Evolutionary conservation across 2,797 vertebrate genomes (phyloP), one percentile per base, ranked within the genome.

Genomic region (Takifugu rubripes): DNA sequence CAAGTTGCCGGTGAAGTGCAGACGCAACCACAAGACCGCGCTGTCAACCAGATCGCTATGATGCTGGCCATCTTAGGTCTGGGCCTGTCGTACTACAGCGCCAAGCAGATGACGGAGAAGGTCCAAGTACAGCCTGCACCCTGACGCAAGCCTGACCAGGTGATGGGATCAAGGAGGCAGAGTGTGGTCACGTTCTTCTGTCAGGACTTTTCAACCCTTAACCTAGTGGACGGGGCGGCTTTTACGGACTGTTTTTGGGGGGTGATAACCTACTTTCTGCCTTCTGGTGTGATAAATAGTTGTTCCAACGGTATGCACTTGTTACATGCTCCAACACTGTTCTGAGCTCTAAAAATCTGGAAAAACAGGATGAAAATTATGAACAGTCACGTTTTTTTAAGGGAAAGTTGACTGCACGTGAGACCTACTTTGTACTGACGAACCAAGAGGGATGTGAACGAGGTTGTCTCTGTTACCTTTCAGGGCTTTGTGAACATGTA

Each of bases 51-150:
- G 73, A 83, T 94, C 14, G 96, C 96, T 65, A 84, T 96, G 81
- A 83, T 96, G 89, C 87, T 98, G 87, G 96, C 96, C 42, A 92
- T 94, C 42, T 88, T 95, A 9, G 96, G 96, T 46, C 87, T 98
- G 55, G 88, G 95, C 42, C 68, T 97, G 61, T 98, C 96, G 77
- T 92, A 94, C 84, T 98, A 96, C 85, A 96, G 94, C 0, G 92
- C 90, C 63, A 92, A 92, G 56, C 94, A 94, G 79, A 96, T 98
- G 95, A 91, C 91, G 0, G 84, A 90, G 60, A 89, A 85, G 40
- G 90, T 90, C 26, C 78, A 75, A 4, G 69, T n/a, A 14, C 63
- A 62, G 48, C 86, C 87, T 0, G 54, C 47, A 0, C 83, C 85
- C 40, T 92, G 88, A 92, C 61, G 46, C 47, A 5, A 31, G 63